A percentile compares a stretch with the other conserved stretches of the same genome.
Conservation (phyloP, 2,797 vertebrate genomes). For the Enteromius afrohamiltoni region DNA sequence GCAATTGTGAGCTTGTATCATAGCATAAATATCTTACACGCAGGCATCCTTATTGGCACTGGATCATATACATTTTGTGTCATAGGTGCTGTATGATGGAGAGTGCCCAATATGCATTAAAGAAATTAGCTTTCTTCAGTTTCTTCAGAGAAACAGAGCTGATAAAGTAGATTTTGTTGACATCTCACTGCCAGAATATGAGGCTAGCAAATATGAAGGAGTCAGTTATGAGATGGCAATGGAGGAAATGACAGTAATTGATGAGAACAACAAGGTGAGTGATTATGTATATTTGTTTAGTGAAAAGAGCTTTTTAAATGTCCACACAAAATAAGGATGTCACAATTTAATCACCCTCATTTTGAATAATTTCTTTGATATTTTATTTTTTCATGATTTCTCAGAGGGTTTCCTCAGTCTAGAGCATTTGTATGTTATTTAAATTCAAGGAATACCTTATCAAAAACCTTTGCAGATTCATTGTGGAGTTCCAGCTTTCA, state of each 20-base stretch:
- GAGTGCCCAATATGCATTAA: conserved; percentile 73
- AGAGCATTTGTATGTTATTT: neutral
- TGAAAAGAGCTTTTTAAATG: neutral
- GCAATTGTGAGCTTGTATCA: neutral
- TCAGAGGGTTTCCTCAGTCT: neutral
- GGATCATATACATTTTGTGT: neutral
- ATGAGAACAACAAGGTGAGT: conserved; percentile 67
- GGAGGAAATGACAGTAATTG: conserved; percentile 77
- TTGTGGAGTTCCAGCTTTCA: conserved; percentile 69
- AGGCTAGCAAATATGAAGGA: conserved; percentile 61
- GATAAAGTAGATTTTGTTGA: conserved; percentile 69
- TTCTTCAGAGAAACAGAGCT: conserved; percentile 64
- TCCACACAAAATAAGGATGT: neutral
- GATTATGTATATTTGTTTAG: neutral
- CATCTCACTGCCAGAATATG: conserved; percentile 67
- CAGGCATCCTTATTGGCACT: neutral
- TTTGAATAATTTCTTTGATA: neutral
- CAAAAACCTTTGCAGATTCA: conserved; percentile 65
- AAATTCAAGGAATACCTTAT: neutral
- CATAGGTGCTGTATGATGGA: conserved; percentile 73
- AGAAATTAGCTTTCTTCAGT: conserved; percentile 72
- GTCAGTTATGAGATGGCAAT: conserved; percentile 74
- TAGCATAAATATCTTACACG: neutral
- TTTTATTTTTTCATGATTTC: neutral
- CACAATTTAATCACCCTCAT: neutral